Conservation (phyloP, 2,797 vertebrate genomes). For the Podarcis siculus region DNA sequence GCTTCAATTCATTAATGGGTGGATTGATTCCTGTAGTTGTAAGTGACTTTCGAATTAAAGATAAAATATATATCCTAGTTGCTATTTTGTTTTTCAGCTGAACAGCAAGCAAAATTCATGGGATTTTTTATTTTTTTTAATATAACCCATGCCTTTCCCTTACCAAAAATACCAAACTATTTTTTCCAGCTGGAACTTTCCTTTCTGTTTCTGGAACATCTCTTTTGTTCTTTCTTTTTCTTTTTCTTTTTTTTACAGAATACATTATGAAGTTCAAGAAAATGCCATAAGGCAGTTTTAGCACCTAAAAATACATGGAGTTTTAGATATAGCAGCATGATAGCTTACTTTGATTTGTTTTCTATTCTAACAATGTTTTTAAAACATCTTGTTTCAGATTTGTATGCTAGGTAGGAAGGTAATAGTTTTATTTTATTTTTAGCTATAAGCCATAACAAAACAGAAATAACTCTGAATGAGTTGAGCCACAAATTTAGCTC, state of each 20-base stretch:
- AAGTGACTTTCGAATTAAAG: constrained; percentile 46
- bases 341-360: constrained; percentile 33
- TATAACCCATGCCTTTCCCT: constrained; percentile 40
- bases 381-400: neutral
- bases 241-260: constrained; percentile 1
- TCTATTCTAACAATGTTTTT: neutral
- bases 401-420: neutral
- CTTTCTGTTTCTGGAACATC: constrained; percentile 10
- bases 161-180: constrained; percentile 25
- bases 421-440: too few relatives aligned
- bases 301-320: neutral
- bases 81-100: constrained; percentile 48
- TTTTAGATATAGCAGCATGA: constrained; percentile 3
- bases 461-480: too few relatives aligned
- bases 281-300: constrained; percentile 17
- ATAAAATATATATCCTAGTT: constrained; percentile 42
- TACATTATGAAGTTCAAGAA: constrained; percentile 32
- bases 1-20: neutral
- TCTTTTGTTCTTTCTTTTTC: constrained; percentile 24
- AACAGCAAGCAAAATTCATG: constrained; percentile 49
- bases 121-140: constrained; percentile 24
- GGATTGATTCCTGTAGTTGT: constrained; percentile 35
- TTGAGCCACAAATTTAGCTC: too few relatives aligned
- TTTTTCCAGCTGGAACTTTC: constrained; percentile 44
- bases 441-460: too few relatives aligned